These are phyloP conservation scores for Lymantria dispar DNA, from an alignment of 2,888 invertebrate genomes.

Conservation along the genomic window DNA sequence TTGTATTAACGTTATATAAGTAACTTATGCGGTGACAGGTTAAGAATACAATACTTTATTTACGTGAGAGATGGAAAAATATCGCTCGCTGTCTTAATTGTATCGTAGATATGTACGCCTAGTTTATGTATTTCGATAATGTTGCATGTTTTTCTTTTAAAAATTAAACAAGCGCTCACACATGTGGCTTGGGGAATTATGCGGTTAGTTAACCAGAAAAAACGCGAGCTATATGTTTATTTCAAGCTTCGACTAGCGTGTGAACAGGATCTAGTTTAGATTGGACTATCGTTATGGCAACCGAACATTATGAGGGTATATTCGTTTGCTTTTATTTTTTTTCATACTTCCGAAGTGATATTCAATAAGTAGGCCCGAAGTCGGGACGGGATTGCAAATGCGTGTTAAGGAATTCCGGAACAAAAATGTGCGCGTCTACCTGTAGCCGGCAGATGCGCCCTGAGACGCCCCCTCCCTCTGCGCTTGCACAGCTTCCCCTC, in stretches of 20 bases:
- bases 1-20: too few relatives aligned
- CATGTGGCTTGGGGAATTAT: conserved; percentile 44
- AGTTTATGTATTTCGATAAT: conserved; percentile 35
- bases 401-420: conserved; percentile 75
- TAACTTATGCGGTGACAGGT: too few relatives aligned
- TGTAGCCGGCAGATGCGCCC: conserved; percentile 58
- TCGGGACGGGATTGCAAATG: conserved; percentile 74
- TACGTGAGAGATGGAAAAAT: too few relatives aligned
- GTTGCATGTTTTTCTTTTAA: conserved; percentile 38
- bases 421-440: conserved; percentile 73
- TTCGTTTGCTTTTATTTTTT: conserved; percentile 21
- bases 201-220: conserved; percentile 50
- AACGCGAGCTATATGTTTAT: conserved; percentile 39
- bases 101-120: conserved; percentile 29
- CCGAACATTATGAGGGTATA: conserved; percentile 16
- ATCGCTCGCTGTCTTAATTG: too few relatives aligned
- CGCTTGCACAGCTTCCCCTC: conserved; percentile 33
- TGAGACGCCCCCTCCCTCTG: conserved; percentile 19
- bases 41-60: conserved; percentile 15
- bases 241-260: conserved; percentile 20
- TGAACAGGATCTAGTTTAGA: conserved; percentile 23
- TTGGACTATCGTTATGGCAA: conserved; percentile 3
- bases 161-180: conserved; percentile 41
- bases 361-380: conserved; percentile 28
- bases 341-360: conserved; percentile 30